These are phyloP conservation scores for Limulus polyphemus DNA, from an alignment of 2,888 invertebrate species.

Conservation along the genomic window DNA sequence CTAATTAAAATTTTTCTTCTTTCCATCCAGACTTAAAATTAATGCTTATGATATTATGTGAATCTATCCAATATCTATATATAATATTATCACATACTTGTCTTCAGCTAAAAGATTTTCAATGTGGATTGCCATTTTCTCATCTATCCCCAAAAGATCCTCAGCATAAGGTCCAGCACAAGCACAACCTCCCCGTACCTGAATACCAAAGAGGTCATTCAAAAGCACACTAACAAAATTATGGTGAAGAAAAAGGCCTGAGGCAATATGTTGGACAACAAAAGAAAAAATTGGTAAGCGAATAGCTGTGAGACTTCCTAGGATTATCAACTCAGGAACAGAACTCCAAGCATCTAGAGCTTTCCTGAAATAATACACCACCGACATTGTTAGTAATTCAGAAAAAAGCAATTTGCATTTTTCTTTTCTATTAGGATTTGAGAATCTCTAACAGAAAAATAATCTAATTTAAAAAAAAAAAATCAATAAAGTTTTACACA, in stretches of 20 bases:
- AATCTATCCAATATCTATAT: no score
- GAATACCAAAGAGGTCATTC: conserved; percentile 84
- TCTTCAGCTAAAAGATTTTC: conserved; percentile 55
- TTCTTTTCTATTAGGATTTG: no score
- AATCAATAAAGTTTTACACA: no score
- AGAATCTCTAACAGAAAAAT: no score
- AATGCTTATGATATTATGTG: no score
- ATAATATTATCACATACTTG: conserved; percentile 36
- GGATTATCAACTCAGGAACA: conserved; percentile 61
- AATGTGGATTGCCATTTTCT: conserved; percentile 57
- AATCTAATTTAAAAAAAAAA: no score
- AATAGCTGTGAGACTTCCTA: conserved; percentile 47
- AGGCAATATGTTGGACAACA: conserved; percentile 61
- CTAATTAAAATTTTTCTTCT: no score
- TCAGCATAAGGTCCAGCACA: conserved; percentile 75
- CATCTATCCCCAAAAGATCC: conserved; percentile 69
- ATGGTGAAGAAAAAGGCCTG: conserved; percentile 67
- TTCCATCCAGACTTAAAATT: no score
- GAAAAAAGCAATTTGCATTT: no score
- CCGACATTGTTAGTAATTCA: no score
- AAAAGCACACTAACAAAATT: conserved; percentile 73
- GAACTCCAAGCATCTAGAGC: conserved; percentile 45
- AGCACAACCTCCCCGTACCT: conserved; percentile 60
- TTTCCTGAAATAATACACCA: conserved; percentile 23
- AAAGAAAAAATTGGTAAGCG: conserved; percentile 69